These are phyloP conservation scores for Ariolimax columbianus DNA, from an alignment of 2,888 invertebrate genomes.

Conservation along the genomic window DNA sequence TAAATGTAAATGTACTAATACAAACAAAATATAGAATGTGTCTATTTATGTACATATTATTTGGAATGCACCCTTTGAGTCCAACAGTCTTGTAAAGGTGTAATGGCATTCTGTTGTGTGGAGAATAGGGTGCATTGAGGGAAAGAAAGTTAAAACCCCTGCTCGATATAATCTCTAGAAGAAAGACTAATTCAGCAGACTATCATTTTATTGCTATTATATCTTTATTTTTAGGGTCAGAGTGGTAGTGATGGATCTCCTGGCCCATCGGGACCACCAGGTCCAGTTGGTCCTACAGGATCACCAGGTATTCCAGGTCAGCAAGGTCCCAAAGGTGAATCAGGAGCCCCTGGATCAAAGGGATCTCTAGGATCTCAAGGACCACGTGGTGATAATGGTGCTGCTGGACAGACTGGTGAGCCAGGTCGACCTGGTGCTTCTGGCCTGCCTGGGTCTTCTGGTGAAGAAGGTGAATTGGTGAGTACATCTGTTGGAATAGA, in stretches of 20 bases:
- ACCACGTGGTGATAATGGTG: constrained; percentile 68
- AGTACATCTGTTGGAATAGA: constrained; percentile 51
- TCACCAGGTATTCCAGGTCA: constrained; percentile 69
- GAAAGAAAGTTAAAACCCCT: too few relatives aligned
- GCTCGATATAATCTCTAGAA: too few relatives aligned
- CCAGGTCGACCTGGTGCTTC: constrained; percentile 64
- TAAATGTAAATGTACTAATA: too few relatives aligned
- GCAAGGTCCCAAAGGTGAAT: constrained; percentile 67
- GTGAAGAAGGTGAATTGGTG: constrained; percentile 71
- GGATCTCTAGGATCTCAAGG: constrained; percentile 73
- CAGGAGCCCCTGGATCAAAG: constrained; percentile 67
- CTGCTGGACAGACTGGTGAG: constrained; percentile 66
- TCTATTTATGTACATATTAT: too few relatives aligned
- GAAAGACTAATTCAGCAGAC: too few relatives aligned
- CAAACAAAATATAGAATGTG: too few relatives aligned
- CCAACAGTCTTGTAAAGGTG: too few relatives aligned
- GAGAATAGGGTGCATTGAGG: too few relatives aligned
- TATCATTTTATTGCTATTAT: too few relatives aligned
- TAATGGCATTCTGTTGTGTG: too few relatives aligned
- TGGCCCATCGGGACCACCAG: constrained; percentile 86
- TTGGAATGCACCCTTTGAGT: too few relatives aligned
- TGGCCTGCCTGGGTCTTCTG: constrained; percentile 67
- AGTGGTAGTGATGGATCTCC: constrained; percentile 81
- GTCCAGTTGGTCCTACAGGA: constrained; percentile 82
- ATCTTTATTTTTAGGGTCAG: constrained; percentile 60